phyloP scores from a whole-genome alignment of 2,113 vertebrate genomes.

The Microtus oregoni region DNA sequence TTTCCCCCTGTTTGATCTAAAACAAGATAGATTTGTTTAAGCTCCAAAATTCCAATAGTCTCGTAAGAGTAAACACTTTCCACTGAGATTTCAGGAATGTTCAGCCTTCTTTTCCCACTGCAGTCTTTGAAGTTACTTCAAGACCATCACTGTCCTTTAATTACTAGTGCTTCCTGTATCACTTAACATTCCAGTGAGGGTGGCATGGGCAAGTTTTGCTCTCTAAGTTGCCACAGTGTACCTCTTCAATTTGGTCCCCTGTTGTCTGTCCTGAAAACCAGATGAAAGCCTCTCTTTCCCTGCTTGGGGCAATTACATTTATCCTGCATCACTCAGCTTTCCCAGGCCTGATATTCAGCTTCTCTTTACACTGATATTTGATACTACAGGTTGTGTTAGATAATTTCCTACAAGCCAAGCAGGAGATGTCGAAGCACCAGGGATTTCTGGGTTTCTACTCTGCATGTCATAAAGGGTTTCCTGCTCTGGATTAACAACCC shows the following conservation, averaged over 20 bases:
- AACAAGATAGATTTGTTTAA: neutral
- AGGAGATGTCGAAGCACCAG: slow-evolving; percentile 59
- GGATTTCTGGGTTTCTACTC: slow-evolving; percentile 75
- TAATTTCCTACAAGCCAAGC: slow-evolving; percentile 73
- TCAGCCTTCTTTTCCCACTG: neutral
- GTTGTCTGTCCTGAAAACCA: slow-evolving; percentile 75
- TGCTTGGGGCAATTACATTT: slow-evolving; percentile 67
- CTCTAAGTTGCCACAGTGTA: neutral
- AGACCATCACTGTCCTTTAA: neutral
- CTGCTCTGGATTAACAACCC: slow-evolving; percentile 58
- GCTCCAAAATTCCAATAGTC: neutral
- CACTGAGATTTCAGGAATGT: neutral
- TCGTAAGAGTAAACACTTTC: neutral
- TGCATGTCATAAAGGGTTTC: slow-evolving; percentile 37
- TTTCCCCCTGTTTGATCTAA: neutral
- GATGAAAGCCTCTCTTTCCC: slow-evolving; percentile 72
- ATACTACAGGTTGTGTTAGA: slow-evolving; percentile 65
- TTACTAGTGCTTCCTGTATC: neutral
- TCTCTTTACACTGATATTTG: slow-evolving; percentile 71
- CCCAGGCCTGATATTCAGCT: slow-evolving; percentile 74
- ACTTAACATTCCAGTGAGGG: neutral
- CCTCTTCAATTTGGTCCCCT: slow-evolving; percentile 64
- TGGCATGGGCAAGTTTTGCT: neutral
- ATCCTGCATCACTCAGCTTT: slow-evolving; percentile 67
- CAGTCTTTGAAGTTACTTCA: neutral